A percentile compares a stretch with the other conserved stretches of the same genome.
Evolutionary conservation across 2,113 vertebrate genomes (phyloP).

Genomic region (Probosciger aterrimus): DNA sequence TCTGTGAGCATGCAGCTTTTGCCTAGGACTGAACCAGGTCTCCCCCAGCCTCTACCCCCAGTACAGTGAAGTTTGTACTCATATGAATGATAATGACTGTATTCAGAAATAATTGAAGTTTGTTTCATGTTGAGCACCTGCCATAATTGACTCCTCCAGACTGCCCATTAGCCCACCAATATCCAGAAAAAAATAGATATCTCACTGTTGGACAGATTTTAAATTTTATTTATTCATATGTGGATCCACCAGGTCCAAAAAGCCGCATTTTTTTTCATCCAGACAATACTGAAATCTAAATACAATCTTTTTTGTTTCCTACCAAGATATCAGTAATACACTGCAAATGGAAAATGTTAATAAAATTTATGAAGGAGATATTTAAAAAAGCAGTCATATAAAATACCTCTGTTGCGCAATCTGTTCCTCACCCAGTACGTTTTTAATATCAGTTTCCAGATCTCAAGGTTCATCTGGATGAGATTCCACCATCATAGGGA

Average conservation of each 20-base stretch:
- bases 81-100: background rate
- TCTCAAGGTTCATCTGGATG: background rate
- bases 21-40: background rate
- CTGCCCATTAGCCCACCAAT: background rate
- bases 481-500: background rate
- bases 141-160: background rate
- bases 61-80: background rate
- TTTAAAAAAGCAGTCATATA: background rate
- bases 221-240: background rate
- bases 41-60: background rate
- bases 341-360: background rate
- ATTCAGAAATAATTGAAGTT: background rate
- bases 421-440: background rate
- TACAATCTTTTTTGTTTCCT: background rate
- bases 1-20: background rate
- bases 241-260: background rate
- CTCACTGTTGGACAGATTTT: background rate
- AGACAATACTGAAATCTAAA: background rate
- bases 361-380: background rate
- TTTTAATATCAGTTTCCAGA: background rate
- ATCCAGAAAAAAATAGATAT: background rate
- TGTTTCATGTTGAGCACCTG: background rate
- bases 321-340: background rate
- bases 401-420: background rate
- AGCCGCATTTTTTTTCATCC: background rate